phyloP scores from a whole-genome alignment of 1,140 invertebrate genomes.

The Euura saliciscinereae region DNA sequence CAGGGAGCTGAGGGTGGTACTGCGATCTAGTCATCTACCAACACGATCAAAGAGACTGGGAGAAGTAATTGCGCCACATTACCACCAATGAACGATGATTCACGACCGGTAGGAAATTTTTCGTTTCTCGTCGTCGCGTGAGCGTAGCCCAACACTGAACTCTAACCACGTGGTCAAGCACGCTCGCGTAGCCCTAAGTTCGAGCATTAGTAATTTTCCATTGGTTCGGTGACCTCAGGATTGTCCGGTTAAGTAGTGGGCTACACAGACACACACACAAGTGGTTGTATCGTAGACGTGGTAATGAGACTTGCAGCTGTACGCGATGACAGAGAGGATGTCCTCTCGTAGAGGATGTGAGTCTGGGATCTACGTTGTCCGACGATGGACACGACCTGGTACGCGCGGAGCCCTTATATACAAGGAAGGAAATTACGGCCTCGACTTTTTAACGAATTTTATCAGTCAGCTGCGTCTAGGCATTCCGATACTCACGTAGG shows the following conservation, averaged over 20 bases:
- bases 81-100: constrained; percentile 7
- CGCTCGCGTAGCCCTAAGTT: neutral
- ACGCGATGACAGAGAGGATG: neutral
- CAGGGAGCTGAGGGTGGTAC: neutral
- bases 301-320: neutral
- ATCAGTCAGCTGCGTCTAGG: neutral
- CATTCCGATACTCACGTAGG: no score
- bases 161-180: neutral
- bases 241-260: neutral
- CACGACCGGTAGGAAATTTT: constrained; percentile 1
- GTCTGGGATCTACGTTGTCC: neutral
- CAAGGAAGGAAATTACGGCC: neutral
- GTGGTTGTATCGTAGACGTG: neutral
- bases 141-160: neutral
- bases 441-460: neutral
- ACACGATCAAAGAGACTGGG: neutral
- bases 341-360: constrained; percentile 4
- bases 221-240: neutral
- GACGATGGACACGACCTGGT: neutral
- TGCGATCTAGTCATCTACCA: neutral
- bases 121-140: neutral
- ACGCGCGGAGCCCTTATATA: neutral
- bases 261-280: neutral
- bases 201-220: constrained; percentile 1
- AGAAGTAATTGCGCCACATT: neutral